Base-by-base conservation (phyloP, 1,140 invertebrate species). In the Penaeus chinensis region DNA sequence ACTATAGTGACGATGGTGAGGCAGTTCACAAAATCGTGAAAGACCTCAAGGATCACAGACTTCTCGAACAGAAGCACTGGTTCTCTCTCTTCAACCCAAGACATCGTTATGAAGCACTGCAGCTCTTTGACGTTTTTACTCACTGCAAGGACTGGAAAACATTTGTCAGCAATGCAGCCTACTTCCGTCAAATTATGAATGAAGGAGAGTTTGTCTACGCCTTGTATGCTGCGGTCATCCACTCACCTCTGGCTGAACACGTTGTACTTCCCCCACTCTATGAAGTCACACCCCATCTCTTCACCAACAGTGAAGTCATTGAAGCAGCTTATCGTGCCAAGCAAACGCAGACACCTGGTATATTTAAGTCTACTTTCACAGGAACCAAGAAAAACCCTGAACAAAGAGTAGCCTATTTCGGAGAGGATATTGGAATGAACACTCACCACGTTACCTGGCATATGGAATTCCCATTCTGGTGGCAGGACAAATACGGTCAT, bases 401-500 rank as follows among this genome's bases (percentile, higher is more conserved):
- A 76, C 66, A 76, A 0, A 76, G 54, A 84, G 54, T 84, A 22
- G 82, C 82, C n/a, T 84, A 84, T 71, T 84, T 61, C 54, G 32
- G 37, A 61, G 82, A 84, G 22, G 82, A 84, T 18, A 24, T 84
- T n/a, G 82, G 82, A 7, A 32, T 84, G 32, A 74, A 71, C 22
- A 76, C 69, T 54, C 82, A 84, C 69, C 66, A 84, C 47, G 3
- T 84, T 7, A 84, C 61, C n/a, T 74, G 69, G 37, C 82, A 84
- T 32, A 37, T 84, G 27, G 82, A 84, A 27, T 74, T 76, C 37
- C 82, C 82, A 37, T 84, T 84, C 82, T 84, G 82, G 82, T 84
- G 82, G 82, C 71, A 84, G 19, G 82, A 84, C 24, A 76, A 66
- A 8, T 76, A 47, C 54, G 82, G 81, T n/a, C 54, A 27, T 61